phyloP scores from a whole-genome alignment of 1,140 invertebrate genomes.

The Diabrotica virgifera region DNA sequence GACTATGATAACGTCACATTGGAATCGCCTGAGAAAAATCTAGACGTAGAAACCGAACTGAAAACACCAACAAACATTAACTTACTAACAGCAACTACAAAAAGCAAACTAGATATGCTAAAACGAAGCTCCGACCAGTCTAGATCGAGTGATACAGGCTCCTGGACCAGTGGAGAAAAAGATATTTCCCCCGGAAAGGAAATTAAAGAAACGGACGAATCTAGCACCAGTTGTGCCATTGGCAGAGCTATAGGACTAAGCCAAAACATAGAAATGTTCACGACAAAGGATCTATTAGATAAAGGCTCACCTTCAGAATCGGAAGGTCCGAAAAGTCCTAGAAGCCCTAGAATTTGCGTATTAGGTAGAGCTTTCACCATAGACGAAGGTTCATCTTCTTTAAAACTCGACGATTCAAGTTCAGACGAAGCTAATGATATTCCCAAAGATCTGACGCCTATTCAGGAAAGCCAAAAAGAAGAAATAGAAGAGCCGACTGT shows the following conservation, averaged over 20 bases:
- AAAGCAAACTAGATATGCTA: slow-evolving; percentile 49
- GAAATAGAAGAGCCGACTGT: slow-evolving; percentile 29
- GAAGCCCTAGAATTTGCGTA: slow-evolving; percentile 44
- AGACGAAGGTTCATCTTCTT: slow-evolving; percentile 41
- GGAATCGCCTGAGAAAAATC: slow-evolving; percentile 45
- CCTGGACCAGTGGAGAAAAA: slow-evolving; percentile 54
- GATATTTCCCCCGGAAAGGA: slow-evolving; percentile 50
- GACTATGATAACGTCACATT: slow-evolving; percentile 45
- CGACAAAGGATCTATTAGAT: slow-evolving; percentile 41
- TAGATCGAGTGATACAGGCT: slow-evolving; percentile 61
- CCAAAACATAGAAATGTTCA: slow-evolving; percentile 62
- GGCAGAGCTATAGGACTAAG: slow-evolving; percentile 72
- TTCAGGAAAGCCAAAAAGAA: slow-evolving; percentile 34
- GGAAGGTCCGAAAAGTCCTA: slow-evolving; percentile 44
- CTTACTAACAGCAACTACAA: slow-evolving; percentile 50
- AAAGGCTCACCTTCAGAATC: slow-evolving; percentile 40
- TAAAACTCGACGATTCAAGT: slow-evolving; percentile 41
- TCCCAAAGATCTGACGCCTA: slow-evolving; percentile 39
- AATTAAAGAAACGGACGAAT: slow-evolving; percentile 67
- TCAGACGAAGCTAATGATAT: slow-evolving; percentile 44
- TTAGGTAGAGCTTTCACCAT: slow-evolving; percentile 46
- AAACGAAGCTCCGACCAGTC: slow-evolving; percentile 63
- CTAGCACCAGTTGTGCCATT: slow-evolving; percentile 75
- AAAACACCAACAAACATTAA: slow-evolving; percentile 40
- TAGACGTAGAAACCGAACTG: slow-evolving; percentile 45